These are phyloP conservation scores for Psilopsiagon aymara DNA, from an alignment of 2,113 vertebrate genomes.

Conservation along the genomic window DNA sequence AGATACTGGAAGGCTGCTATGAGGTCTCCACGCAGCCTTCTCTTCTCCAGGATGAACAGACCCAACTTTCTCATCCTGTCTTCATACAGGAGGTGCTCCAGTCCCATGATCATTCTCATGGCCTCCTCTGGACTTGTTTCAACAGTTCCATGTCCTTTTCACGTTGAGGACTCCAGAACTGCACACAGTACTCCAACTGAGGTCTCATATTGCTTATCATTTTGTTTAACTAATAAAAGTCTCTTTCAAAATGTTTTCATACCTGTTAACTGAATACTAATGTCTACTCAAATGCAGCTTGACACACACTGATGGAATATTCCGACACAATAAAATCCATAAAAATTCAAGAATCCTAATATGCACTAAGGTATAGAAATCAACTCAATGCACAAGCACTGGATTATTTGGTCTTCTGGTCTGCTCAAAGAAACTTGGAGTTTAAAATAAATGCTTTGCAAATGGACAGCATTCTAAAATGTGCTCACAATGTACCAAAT, in stretches of 20 bases:
- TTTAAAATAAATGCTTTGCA: neutral
- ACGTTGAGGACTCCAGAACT: no score
- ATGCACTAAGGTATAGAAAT: neutral
- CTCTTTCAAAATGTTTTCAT: neutral
- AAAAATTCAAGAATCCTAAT: neutral
- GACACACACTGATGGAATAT: neutral
- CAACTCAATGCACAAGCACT: neutral
- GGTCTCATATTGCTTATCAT: neutral
- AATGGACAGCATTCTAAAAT: neutral
- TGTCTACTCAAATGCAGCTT: neutral
- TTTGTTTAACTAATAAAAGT: slow-evolving; percentile 18
- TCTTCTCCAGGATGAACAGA: no score
- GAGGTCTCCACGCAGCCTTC: no score
- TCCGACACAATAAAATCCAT: neutral
- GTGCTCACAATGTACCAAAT: neutral
- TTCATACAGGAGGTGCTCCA: no score
- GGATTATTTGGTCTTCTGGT: neutral
- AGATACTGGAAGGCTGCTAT: no score
- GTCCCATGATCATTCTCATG: no score
- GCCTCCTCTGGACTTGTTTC: no score
- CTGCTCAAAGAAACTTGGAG: neutral
- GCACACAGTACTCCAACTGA: no score
- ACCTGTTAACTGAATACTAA: neutral
- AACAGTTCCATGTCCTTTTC: no score
- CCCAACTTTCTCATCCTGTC: no score